Conservation (phyloP, 2,797 vertebrate species). For the Gymnopithys bicolor region DNA sequence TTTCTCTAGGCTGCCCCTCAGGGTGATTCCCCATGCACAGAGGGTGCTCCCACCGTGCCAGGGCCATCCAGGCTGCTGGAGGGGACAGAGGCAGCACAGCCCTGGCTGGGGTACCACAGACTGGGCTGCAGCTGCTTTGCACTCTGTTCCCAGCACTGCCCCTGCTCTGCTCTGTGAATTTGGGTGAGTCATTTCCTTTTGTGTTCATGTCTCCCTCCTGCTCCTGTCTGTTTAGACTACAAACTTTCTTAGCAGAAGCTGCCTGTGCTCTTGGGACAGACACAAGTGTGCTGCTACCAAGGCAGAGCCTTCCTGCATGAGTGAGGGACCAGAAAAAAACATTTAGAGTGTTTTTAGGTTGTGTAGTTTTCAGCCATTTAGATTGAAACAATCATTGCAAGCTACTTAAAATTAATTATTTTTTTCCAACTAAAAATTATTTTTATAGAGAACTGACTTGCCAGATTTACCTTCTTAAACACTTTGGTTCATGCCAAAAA, state of each 20-base stretch:
- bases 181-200: constrained; percentile 56
- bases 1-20: neutral
- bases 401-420: neutral
- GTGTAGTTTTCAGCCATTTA: neutral
- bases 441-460: neutral
- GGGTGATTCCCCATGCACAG: neutral
- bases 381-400: neutral
- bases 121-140: neutral
- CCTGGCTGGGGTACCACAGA: neutral
- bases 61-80: neutral
- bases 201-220: constrained; percentile 1
- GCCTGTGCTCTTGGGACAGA: neutral
- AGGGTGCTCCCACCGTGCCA: rapidly evolving
- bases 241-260: neutral
- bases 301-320: neutral
- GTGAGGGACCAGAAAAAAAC: neutral
- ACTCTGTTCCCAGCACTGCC: neutral
- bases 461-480: neutral
- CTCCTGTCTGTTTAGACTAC: constrained; percentile 9
- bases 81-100: neutral
- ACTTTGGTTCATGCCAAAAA: neutral
- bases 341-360: neutral
- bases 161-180: neutral
- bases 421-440: neutral
- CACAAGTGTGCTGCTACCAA: neutral